phyloP scores from a whole-genome alignment of 2,797 vertebrate genomes.

The Aldrovandia affinis region DNA sequence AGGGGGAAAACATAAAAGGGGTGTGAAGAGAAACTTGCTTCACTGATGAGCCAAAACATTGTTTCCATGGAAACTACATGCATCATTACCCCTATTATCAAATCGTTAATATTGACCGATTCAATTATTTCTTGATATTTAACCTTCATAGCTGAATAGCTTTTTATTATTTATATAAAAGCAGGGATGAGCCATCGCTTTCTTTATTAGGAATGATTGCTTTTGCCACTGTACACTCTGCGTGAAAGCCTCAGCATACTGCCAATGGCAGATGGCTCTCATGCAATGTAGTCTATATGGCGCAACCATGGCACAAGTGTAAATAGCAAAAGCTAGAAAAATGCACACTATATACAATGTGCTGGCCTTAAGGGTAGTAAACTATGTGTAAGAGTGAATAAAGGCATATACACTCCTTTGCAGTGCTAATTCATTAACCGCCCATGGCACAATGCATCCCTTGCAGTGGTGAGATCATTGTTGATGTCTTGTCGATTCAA shows the following conservation, averaged over 20 bases:
- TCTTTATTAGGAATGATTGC: conserved; percentile 63
- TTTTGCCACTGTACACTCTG: conserved; percentile 60
- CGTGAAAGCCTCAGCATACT: conserved; percentile 47
- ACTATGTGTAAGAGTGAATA: too few species aligned
- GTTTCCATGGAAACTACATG: conserved; percentile 76
- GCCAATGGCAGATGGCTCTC: conserved; percentile 54
- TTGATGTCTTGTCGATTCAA: not conserved
- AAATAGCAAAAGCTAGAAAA: too few species aligned
- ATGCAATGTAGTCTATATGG: conserved; percentile 52
- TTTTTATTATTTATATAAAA: conserved; percentile 48
- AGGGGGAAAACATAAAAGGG: conserved; percentile 24
- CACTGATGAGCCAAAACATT: conserved; percentile 61
- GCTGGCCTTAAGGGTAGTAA: too few species aligned
- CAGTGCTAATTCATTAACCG: too few species aligned
- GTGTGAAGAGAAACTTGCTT: conserved; percentile 33
- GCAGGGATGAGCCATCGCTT: conserved; percentile 64
- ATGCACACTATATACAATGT: too few species aligned
- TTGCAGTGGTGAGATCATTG: not conserved
- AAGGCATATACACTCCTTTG: too few species aligned
- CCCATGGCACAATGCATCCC: not conserved
- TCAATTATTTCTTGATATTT: conserved; percentile 68
- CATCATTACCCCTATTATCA: conserved; percentile 67
- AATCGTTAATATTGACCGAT: conserved; percentile 68
- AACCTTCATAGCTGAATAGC: conserved; percentile 72
- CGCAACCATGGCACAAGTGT: too few species aligned